Conservation (phyloP, 2,113 vertebrate species). For the Larimichthys crocea region DNA sequence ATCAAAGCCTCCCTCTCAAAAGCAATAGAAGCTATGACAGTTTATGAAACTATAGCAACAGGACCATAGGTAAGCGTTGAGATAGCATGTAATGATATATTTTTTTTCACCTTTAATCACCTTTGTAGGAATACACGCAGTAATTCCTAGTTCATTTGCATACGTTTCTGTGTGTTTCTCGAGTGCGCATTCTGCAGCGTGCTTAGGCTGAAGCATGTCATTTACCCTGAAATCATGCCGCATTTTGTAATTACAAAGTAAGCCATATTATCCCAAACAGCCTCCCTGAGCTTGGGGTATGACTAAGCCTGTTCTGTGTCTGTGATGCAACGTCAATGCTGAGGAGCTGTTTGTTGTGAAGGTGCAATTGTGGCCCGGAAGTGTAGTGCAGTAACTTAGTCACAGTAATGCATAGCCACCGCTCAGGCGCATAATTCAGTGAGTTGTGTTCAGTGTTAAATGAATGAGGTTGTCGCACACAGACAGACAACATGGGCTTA, state of each 20-base stretch:
- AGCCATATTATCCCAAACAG: slow-evolving; percentile 68
- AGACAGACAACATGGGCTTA: slow-evolving; percentile 24
- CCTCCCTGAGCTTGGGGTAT: slow-evolving; percentile 59
- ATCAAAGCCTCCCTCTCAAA: background rate
- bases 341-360: slow-evolving; percentile 63
- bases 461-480: slow-evolving; percentile 26
- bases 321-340: slow-evolving; percentile 55
- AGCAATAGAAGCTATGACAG: background rate
- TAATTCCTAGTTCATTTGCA: slow-evolving; percentile 13
- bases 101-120: background rate
- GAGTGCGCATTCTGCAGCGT: slow-evolving; percentile 16
- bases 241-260: slow-evolving; percentile 73
- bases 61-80: background rate
- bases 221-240: slow-evolving; percentile 65
- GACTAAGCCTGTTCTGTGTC: slow-evolving; percentile 72
- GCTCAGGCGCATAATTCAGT: slow-evolving; percentile 35
- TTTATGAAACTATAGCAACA: background rate
- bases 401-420: slow-evolving; percentile 51
- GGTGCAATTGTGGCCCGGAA: slow-evolving; percentile 51
- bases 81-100: background rate
- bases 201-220: slow-evolving; percentile 40
- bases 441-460: slow-evolving; percentile 28
- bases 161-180: slow-evolving; percentile 28
- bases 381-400: slow-evolving; percentile 67
- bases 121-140: background rate